phyloP scores from a whole-genome alignment of 2,888 invertebrate genomes.

The Peribatodes rhomboidaria region DNA sequence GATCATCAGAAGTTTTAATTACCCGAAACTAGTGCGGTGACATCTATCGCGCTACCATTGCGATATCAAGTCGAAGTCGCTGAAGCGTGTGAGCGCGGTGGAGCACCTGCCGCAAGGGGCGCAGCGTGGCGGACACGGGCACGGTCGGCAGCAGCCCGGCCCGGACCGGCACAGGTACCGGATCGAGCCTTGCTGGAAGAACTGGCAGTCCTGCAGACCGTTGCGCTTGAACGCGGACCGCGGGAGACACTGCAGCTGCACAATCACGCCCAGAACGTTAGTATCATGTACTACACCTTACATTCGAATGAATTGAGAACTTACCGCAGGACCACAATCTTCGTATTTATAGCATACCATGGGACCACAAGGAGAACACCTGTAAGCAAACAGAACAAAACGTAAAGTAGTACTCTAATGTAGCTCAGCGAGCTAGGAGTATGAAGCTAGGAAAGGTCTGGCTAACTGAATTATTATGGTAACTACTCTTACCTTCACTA shows the following conservation, averaged over 20 bases:
- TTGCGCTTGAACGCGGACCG: constrained; percentile 84
- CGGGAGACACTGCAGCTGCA: constrained; percentile 82
- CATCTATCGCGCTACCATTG: constrained; percentile 71
- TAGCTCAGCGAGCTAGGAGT: not conserved
- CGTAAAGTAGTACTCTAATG: not conserved
- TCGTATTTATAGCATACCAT: constrained; percentile 85
- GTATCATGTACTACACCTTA: not conserved
- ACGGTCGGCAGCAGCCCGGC: constrained; percentile 58
- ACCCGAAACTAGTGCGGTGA: constrained; percentile 65
- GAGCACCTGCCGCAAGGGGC: constrained; percentile 80
- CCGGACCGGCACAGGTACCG: constrained; percentile 80
- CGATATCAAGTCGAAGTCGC: constrained; percentile 80
- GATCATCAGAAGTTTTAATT: constrained; percentile 57
- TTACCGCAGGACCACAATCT: constrained; percentile 82
- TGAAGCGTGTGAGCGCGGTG: constrained; percentile 81
- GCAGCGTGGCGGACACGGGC: constrained; percentile 76
- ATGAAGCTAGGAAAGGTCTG: too few species aligned
- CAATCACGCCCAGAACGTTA: constrained; percentile 23
- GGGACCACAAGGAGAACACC: constrained; percentile 82
- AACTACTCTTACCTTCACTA: not conserved
- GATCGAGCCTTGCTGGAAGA: constrained; percentile 82
- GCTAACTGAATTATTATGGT: not conserved
- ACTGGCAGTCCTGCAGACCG: constrained; percentile 83
- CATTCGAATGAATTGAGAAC: constrained; percentile 41
- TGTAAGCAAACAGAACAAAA: constrained; percentile 46